Evolutionary conservation across 2,888 invertebrate genomes (phyloP).

Genomic region (Papilio elwesi): DNA sequence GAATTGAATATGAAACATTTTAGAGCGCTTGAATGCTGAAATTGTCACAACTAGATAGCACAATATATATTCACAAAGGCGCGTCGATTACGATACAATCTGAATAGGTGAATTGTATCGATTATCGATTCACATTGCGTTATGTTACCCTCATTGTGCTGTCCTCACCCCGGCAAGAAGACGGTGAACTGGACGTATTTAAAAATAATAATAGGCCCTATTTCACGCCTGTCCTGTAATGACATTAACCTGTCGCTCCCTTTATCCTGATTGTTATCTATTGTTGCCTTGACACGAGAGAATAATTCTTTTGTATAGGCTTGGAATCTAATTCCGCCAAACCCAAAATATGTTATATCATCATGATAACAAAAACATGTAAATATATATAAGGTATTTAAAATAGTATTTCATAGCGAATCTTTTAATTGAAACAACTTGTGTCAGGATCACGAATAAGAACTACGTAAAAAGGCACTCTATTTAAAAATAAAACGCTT

Average conservation of each 20-base stretch:
- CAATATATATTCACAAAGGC: conserved; percentile 64
- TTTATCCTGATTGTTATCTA: conserved; percentile 47
- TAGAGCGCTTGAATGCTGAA: conserved; percentile 49
- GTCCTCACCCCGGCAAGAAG: conserved; percentile 68
- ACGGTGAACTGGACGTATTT: conserved; percentile 64
- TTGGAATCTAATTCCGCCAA: neutral
- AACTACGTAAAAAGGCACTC: too few relatives aligned
- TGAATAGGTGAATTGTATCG: conserved; percentile 71
- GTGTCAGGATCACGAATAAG: too few relatives aligned
- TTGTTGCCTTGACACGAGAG: conserved; percentile 38
- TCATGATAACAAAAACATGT: neutral
- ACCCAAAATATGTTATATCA: neutral
- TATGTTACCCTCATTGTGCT: conserved; percentile 78
- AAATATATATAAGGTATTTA: too few relatives aligned
- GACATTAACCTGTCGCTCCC: conserved; percentile 57
- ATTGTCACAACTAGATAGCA: conserved; percentile 54
- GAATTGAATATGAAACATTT: conserved; percentile 43
- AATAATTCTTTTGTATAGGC: conserved; percentile 5
- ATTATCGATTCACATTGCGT: conserved; percentile 62
- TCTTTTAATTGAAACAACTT: too few relatives aligned
- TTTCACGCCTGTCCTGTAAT: conserved; percentile 59
- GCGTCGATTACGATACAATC: conserved; percentile 71
- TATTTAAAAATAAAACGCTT: too few relatives aligned
- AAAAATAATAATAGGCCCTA: conserved; percentile 69
- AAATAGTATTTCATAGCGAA: too few relatives aligned